Evolutionary conservation across 2,888 invertebrate species (phyloP), one percentile per base, ranked within the genome.

Genomic region (Candidula unifasciata): DNA sequence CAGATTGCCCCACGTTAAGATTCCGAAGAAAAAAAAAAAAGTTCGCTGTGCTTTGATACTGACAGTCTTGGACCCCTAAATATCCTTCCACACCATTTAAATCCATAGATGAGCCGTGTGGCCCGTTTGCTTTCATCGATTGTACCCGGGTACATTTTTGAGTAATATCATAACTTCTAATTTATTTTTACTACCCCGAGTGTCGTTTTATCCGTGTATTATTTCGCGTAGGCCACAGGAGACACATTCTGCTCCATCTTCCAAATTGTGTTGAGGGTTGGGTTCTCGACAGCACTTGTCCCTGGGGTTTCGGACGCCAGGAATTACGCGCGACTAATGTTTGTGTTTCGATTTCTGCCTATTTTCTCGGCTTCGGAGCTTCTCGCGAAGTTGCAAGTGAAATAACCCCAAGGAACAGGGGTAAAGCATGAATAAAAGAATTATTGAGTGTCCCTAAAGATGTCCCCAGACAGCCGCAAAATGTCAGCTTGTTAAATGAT

Each of bases 401-500:
- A 84, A 84, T 84, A 84, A 80, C 79, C 83, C 83, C 37, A 78
- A 83, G 80, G 69, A 80, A n/a, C 13, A 27, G 24, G 66, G 44
- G 68, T 21, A 27, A 79, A 52, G 33, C 68, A 71, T 77, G 86
- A 84, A 78, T 82, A 37, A 82, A 82, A 82, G 83, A 86, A 85
- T 82, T 79, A 86, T 76, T 73, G 57, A 30, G 66, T 27, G 52
- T 54, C 82, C 84, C 84, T 37, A 66, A n/a, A 64, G 86, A 80
- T 84, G 74, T 37, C 76, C 30, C 77, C 66, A 76, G 81, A 80
- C 35, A 69, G 80, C 71, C 79, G 57, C 57, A 80, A 79, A 82
- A 86, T 84, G 84, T 84, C 86, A 86, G 86, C 84, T 86, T 82
- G 82, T 82, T 81, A 79, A 84, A 86, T 82, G 86, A 84, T 82